Evolutionary conservation across 2,888 invertebrate genomes (phyloP), one percentile per base, ranked within the genome.

Genomic region (Cynaeus angustus): DNA sequence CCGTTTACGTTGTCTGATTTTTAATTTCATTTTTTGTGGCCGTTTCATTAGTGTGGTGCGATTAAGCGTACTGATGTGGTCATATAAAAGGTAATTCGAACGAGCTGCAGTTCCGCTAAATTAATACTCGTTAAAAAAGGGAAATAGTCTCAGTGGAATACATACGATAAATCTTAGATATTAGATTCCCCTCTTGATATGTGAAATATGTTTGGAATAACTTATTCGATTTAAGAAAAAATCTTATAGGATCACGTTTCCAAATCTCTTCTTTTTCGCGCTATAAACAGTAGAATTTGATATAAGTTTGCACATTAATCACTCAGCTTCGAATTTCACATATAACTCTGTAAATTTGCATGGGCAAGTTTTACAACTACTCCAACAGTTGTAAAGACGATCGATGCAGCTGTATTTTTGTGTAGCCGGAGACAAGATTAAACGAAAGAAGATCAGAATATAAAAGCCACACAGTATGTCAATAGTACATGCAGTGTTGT

Each of bases 191-290:
- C 12, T 38, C 55, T 5, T 9, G 16, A 55, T 41, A 14, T 38
- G 21, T 55, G 55, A 55, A 55, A 55, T 55, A 55, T 41, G 38
- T 8, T 16, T 14, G 55, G 55, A 55, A 55, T 55, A 55, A 55
- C 53, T 53, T 33, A 55, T 37, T 10, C 21, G 14, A 55, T 10
- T 12, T 10, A 16, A 38, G 30, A 41, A 55, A 12, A 10, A 38
- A 12, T 30, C 12, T 38, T 9, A 9, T 55, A 53, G 26, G 52
- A 10, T 37, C 8, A 10, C 53, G 13, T n/a, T 13, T 12, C 9
- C 10, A 38, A 38, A 55, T 38, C 38, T 38, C 14, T 55, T 14
- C 55, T 55, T 38, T n/a, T 8, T 55, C 38, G 8, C n/a, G 41
- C 10, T 14, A 21, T 16, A 38, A 21, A 38, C 37, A 55, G 8